Percentiles rank a stretch among this genome's conserved stretches.
Evolutionary conservation across 2,888 invertebrate species (phyloP).

Genomic region (Biston betularia): DNA sequence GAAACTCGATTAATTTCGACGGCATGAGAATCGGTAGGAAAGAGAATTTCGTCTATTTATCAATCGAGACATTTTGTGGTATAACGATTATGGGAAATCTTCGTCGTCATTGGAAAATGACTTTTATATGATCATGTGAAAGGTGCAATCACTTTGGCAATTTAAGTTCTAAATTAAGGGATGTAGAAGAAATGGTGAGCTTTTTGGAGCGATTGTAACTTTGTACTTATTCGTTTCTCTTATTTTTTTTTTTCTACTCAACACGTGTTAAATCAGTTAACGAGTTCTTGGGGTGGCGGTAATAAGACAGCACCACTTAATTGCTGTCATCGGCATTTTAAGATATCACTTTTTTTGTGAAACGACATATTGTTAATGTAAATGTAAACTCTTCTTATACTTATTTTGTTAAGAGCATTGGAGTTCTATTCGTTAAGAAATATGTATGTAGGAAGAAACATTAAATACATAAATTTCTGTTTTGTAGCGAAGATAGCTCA

Average conservation of each 20-base stretch:
- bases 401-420: not conserved
- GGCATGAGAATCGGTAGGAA: constrained; percentile 55
- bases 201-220: constrained; percentile 7
- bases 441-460: too few species aligned
- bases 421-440: too few species aligned
- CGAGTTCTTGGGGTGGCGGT: constrained; percentile 67
- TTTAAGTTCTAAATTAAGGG: not conserved
- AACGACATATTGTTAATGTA: constrained; percentile 4
- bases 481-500: too few species aligned
- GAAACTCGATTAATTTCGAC: constrained; percentile 63
- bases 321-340: constrained; percentile 47
- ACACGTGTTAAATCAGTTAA: constrained; percentile 73
- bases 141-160: constrained; percentile 6
- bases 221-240: constrained; percentile 1
- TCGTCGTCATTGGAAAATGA: constrained; percentile 1
- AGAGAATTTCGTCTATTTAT: constrained; percentile 27
- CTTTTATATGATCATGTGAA: constrained; percentile 1
- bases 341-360: constrained; percentile 16
- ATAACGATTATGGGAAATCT: not conserved
- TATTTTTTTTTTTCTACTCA: constrained; percentile 47
- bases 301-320: constrained; percentile 70
- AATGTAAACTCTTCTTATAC: too few species aligned
- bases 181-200: constrained; percentile 3
- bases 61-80: not conserved
- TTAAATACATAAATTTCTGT: too few species aligned